phyloP scores from a whole-genome alignment of 2,888 invertebrate species.

The Pedicia rivosa region DNA sequence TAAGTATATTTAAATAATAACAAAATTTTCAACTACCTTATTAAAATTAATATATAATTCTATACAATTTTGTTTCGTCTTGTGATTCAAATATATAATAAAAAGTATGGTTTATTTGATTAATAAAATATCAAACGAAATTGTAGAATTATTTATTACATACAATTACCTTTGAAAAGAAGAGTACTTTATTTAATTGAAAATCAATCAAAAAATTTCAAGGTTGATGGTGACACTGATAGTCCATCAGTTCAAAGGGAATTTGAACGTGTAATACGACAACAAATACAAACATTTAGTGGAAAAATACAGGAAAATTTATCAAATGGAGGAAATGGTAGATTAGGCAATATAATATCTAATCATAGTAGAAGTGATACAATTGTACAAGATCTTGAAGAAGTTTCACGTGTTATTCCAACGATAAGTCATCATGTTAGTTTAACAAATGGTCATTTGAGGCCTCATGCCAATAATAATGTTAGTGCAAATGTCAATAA shows the following conservation, averaged over 20 bases:
- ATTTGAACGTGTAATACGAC: slow-evolving; percentile 51
- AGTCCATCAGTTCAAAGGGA: slow-evolving; percentile 59
- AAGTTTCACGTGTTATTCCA: slow-evolving; percentile 29
- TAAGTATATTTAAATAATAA: slow-evolving; percentile 32
- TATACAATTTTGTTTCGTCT: too few species aligned
- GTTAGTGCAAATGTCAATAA: slow-evolving; percentile 2
- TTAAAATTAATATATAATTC: too few species aligned
- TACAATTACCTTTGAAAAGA: too few species aligned
- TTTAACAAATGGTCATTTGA: slow-evolving; percentile 28
- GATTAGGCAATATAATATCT: background rate
- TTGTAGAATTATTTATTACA: too few species aligned
- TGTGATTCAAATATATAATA: too few species aligned
- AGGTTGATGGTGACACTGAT: slow-evolving; percentile 82
- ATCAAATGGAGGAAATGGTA: background rate
- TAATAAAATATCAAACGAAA: too few species aligned
- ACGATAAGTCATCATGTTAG: slow-evolving; percentile 32
- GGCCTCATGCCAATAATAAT: slow-evolving; percentile 14
- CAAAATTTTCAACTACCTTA: too few species aligned
- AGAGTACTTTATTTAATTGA: slow-evolving; percentile 7
- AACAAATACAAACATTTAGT: slow-evolving; percentile 45
- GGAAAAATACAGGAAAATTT: background rate
- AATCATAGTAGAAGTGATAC: slow-evolving; percentile 17
- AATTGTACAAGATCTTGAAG: slow-evolving; percentile 27
- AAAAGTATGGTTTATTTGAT: too few species aligned
- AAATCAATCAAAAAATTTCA: slow-evolving; percentile 8